Evolutionary conservation across 2,888 invertebrate genomes (phyloP).

Genomic region (Eretmocerus hayati): DNA sequence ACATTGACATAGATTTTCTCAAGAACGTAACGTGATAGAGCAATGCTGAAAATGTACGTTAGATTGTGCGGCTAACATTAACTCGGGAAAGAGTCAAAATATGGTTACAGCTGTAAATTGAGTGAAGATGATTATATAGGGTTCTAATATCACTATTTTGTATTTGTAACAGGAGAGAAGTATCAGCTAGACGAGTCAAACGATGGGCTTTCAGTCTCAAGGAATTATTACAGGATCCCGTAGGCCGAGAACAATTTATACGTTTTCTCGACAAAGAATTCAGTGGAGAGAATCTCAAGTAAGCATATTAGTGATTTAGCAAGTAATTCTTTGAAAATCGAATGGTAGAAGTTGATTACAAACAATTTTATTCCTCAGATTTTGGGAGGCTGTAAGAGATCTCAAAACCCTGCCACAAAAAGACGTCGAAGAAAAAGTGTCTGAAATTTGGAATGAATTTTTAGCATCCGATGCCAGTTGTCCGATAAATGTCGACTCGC

Average conservation of each 20-base stretch:
- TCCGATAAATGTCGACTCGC: constrained; percentile 95
- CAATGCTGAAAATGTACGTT: too few species aligned
- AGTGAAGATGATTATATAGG: too few species aligned
- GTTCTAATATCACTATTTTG: too few species aligned
- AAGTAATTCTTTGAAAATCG: not conserved
- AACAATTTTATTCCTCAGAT: constrained; percentile 52
- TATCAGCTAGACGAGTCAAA: constrained; percentile 86
- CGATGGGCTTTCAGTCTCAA: constrained; percentile 96
- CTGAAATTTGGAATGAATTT: constrained; percentile 89
- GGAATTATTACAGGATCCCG: constrained; percentile 88
- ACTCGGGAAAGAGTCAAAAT: too few species aligned
- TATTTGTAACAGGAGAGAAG: constrained; percentile 92
- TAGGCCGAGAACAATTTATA: constrained; percentile 93
- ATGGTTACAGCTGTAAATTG: too few species aligned
- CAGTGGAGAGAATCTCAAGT: constrained; percentile 97
- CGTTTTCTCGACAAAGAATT: constrained; percentile 97
- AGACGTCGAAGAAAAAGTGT: constrained; percentile 73
- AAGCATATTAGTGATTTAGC: not conserved
- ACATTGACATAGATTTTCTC: too few species aligned
- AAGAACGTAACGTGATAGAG: too few species aligned
- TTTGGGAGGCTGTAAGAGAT: constrained; percentile 92
- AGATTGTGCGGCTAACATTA: too few species aligned
- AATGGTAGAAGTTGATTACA: not conserved
- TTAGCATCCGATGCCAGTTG: constrained; percentile 89
- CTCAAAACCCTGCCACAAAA: constrained; percentile 82